These are phyloP conservation scores for Ovis canadensis DNA, from an alignment of 2,113 vertebrate species.

Conservation along the genomic window DNA sequence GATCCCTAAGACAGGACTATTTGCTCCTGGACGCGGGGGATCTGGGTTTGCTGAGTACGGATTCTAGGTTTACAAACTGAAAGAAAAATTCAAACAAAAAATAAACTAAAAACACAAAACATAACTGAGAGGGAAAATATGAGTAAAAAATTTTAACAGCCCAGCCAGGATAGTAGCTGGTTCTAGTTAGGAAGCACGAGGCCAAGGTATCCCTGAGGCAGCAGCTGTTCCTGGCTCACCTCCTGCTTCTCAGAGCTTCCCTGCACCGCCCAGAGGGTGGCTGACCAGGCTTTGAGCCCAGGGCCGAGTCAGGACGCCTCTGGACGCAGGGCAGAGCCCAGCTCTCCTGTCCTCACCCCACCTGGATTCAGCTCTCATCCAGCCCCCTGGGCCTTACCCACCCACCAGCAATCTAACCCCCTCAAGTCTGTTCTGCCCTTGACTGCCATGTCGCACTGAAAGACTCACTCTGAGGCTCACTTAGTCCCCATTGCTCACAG, in stretches of 20 bases:
- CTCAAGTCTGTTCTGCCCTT: background rate
- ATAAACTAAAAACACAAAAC: background rate
- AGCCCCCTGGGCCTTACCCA: background rate
- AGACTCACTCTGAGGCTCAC: background rate
- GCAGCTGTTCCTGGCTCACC: background rate
- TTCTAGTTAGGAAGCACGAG: background rate
- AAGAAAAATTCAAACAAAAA: background rate
- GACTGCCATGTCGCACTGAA: background rate
- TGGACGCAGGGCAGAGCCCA: background rate
- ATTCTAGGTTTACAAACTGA: background rate
- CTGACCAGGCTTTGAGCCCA: background rate
- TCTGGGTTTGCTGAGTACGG: background rate
- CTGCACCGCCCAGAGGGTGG: background rate
- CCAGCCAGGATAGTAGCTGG: background rate
- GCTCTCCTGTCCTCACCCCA: background rate
- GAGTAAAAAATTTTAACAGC: background rate
- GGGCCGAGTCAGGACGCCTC: background rate
- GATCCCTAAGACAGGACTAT: background rate
- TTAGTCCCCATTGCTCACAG: background rate
- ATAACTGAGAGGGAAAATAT: background rate
- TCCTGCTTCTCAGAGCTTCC: background rate
- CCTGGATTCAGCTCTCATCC: background rate
- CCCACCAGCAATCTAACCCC: background rate
- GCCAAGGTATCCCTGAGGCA: background rate
- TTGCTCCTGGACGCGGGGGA: rapidly evolving